phyloP scores from a whole-genome alignment of 2,888 invertebrate genomes.

The Dryadula phaetusa region DNA sequence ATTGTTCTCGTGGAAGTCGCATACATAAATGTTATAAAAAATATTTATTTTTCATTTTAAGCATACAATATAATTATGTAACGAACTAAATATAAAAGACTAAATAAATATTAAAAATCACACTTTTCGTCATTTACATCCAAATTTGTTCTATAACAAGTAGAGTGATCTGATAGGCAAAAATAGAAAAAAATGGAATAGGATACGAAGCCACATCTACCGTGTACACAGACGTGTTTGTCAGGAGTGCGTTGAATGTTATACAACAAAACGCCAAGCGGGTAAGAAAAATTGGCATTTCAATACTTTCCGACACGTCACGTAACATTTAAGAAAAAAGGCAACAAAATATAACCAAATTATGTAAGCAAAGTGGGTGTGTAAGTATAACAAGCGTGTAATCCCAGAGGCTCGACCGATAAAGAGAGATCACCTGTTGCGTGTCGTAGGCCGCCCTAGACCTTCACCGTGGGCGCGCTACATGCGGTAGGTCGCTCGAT shows the following conservation, averaged over 20 bases:
- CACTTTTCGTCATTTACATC: no score
- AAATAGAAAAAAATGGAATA: no score
- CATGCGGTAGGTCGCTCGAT: conserved; percentile 34
- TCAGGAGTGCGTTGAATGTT: no score
- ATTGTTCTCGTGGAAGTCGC: neutral
- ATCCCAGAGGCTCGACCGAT: conserved; percentile 27
- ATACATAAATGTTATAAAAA: no score
- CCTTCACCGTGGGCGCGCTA: conserved; percentile 34
- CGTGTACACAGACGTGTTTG: neutral
- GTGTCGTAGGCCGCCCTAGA: conserved; percentile 32
- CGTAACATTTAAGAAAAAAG: neutral
- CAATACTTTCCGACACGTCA: neutral
- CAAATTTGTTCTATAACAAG: no score
- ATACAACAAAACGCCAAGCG: neutral
- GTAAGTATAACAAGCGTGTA: neutral
- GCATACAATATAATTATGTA: no score
- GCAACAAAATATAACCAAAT: neutral
- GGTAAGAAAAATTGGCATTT: neutral
- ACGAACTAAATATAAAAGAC: no score
- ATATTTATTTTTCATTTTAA: neutral
- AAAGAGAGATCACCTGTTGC: conserved; percentile 48
- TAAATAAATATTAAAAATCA: no score
- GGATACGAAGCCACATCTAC: no score
- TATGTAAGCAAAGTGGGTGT: neutral
- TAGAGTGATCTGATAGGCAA: no score